phyloP scores from a whole-genome alignment of 2,113 vertebrate genomes.

The Ceyx melanurus region DNA sequence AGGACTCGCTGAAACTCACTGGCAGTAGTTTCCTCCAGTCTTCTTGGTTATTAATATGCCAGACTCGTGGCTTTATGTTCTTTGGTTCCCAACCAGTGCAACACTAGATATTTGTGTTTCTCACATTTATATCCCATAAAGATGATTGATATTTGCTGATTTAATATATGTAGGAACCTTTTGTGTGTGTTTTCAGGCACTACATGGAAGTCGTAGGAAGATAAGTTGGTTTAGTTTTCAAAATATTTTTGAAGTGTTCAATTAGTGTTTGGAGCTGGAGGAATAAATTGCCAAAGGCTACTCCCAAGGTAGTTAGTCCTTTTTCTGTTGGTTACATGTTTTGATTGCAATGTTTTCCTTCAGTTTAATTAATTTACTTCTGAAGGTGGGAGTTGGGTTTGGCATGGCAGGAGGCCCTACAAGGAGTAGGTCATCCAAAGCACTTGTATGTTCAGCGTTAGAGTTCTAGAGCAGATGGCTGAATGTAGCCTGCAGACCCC shows the following conservation, averaged over 20 bases:
- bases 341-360: not conserved
- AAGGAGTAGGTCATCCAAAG: not conserved
- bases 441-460: not conserved
- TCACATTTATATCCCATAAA: not conserved
- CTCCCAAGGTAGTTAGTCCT: not conserved
- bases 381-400: not conserved
- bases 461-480: not conserved
- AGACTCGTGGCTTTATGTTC: not conserved
- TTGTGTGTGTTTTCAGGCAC: not conserved
- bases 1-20: not conserved
- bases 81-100: not conserved
- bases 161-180: not conserved
- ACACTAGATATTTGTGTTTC: not conserved
- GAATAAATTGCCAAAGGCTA: not conserved
- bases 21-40: not conserved
- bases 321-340: rapidly evolving
- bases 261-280: not conserved
- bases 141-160: not conserved
- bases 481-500: not conserved
- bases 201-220: not conserved
- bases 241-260: not conserved
- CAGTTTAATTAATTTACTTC: not conserved
- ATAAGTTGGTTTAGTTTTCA: not conserved
- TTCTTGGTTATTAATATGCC: not conserved
- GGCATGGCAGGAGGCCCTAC: not conserved